Base-by-base conservation (phyloP, 2,113 vertebrate species). In the Rhinolophus sinicus region DNA sequence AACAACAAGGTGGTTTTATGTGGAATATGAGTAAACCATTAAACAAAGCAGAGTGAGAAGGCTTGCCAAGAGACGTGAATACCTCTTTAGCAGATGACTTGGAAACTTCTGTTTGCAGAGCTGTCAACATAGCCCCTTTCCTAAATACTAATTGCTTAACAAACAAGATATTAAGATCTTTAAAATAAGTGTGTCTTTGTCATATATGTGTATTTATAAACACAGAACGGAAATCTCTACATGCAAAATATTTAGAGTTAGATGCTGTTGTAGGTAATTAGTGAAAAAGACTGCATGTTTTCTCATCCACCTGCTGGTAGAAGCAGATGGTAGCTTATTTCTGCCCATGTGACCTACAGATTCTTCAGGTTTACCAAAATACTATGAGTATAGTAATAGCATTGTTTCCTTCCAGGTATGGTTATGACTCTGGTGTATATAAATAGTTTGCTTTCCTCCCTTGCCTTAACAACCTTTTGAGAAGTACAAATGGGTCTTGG, bases 261-360 rank as follows among this genome's bases (percentile, higher is more conserved):
- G 97, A 94, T 93, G 94, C 90, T 98, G 97, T 98, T 98, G 96
- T 97, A 96, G 97, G 97, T 98, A 98, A 98, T 98, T 98, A 98
- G 97, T 87, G 91, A 67, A 92, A 92, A 96, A 97, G 94, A 95
- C 97, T 96, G 97, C 95, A 93, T 97, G 97, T 98, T 98, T 97
- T 97, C 97, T 95, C 91, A 93, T 96, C 91, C 97, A 97, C 97
- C 97, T 97, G 97, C 97, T 97, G 97, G 96, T 93, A 81, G 97
- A 97, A 96, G 94, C 97, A 98, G 97, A 98, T 98, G 97, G 97
- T 80, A 89, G 97, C 64, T 97, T 97, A 93, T 96, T 98, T 96
- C 97, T 97, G 95, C 97, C 97, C 97, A 98, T 97, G 97, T 97
- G 97, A 98, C 97, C 97, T 97, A 96, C 97, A 95, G 93, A 96